A percentile compares a stretch with the other conserved stretches of the same genome.
phyloP scores from a whole-genome alignment of 2,888 invertebrate genomes.

The Limnephilus marmoratus region DNA sequence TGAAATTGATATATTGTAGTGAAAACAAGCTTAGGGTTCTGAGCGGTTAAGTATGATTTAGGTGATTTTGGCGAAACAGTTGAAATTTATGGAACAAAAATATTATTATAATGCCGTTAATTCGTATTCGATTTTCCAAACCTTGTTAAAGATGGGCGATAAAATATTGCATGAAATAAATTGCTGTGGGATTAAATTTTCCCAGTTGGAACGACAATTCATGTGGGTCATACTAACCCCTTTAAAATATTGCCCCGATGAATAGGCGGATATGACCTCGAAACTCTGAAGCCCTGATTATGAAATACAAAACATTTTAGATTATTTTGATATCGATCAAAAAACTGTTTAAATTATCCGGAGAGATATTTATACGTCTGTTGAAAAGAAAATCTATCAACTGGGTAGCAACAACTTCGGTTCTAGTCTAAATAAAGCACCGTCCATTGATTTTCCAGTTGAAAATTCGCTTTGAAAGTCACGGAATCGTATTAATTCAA shows the following conservation, averaged over 20 bases:
- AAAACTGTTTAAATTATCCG: background rate
- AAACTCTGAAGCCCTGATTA: no score
- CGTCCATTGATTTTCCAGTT: background rate
- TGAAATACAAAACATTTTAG: no score
- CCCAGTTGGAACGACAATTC: background rate
- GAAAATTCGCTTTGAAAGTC: background rate
- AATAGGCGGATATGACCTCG: no score
- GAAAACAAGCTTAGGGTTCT: no score
- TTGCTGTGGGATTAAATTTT: background rate
- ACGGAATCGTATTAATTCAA: conserved; percentile 17
- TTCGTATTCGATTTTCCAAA: no score
- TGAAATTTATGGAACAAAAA: no score
- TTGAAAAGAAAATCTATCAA: background rate
- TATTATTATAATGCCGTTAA: background rate
- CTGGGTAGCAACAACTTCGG: background rate
- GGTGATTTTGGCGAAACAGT: no score
- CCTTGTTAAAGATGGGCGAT: no score
- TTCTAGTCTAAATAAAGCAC: background rate
- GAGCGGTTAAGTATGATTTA: no score
- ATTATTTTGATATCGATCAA: background rate
- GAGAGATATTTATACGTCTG: background rate
- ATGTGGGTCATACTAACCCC: no score
- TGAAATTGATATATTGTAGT: no score
- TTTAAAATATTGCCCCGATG: no score
- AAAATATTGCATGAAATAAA: background rate